phyloP scores from a whole-genome alignment of 2,888 invertebrate genomes.

The Meghimatium bilineatum region DNA sequence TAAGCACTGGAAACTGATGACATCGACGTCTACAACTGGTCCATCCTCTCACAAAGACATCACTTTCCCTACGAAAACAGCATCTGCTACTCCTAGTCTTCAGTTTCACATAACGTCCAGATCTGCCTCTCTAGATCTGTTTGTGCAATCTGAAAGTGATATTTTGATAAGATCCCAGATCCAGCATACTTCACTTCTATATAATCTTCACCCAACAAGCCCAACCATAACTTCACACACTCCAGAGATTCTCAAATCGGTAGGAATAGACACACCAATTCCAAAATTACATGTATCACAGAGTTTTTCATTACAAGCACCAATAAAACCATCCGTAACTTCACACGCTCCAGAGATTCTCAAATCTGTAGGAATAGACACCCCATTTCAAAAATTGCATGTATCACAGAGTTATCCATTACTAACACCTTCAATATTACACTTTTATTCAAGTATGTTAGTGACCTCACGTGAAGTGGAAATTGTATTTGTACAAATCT shows the following conservation, averaged over 20 bases:
- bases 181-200: not conserved
- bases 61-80: not conserved
- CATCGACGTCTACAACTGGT: no score
- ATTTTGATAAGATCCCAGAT: not conserved
- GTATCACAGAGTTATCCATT: no score
- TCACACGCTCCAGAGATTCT: not conserved
- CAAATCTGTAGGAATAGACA: not conserved
- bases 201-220: not conserved
- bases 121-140: not conserved
- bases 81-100: not conserved
- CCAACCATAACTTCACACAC: not conserved
- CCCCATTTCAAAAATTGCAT: no score
- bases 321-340: not conserved
- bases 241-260: not conserved
- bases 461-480: slow-evolving; percentile 14
- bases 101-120: not conserved
- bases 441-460: no score
- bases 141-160: not conserved
- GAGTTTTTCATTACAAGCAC: not conserved
- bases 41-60: not conserved
- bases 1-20: no score
- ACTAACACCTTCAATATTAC: not conserved
- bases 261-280: not conserved
- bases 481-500: not conserved
- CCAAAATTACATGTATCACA: not conserved